phyloP scores from a whole-genome alignment of 2,113 vertebrate genomes.

The Zosterops borbonicus region DNA sequence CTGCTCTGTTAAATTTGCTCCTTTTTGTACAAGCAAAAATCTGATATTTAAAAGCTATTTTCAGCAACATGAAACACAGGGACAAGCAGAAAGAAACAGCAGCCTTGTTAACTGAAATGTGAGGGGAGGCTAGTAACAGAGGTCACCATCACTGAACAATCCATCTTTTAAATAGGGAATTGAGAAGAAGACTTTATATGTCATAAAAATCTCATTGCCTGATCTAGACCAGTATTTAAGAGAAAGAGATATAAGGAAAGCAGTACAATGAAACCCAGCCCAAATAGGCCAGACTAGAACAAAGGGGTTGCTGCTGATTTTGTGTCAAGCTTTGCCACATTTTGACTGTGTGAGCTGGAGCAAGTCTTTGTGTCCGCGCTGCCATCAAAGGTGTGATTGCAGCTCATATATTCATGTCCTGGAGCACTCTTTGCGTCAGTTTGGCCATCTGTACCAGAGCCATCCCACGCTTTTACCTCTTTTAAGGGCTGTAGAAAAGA shows the following conservation, averaged over 20 bases:
- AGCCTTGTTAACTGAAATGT: background rate
- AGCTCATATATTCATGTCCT: slow-evolving; percentile 45
- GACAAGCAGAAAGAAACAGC: background rate
- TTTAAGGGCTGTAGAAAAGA: background rate
- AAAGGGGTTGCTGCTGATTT: slow-evolving; percentile 47
- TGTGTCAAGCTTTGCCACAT: slow-evolving; percentile 22
- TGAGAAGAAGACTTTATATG: slow-evolving; percentile 35
- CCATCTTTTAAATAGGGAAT: background rate
- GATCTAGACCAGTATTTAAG: slow-evolving; percentile 17
- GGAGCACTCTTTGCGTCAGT: background rate
- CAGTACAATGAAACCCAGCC: slow-evolving; percentile 51
- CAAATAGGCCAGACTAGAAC: slow-evolving; percentile 33
- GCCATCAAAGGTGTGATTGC: slow-evolving; percentile 54
- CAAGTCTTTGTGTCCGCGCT: background rate
- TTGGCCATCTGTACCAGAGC: slow-evolving; percentile 16
- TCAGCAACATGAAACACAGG: background rate
- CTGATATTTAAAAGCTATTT: background rate
- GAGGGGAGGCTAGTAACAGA: background rate
- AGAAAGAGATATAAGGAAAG: slow-evolving; percentile 27
- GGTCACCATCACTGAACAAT: background rate
- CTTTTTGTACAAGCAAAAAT: background rate
- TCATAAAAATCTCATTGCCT: slow-evolving; percentile 40
- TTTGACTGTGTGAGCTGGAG: slow-evolving; percentile 10
- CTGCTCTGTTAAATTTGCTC: background rate
- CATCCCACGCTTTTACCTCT: background rate